These are phyloP conservation scores for Trogon melanurus DNA, from an alignment of 2,113 vertebrate genomes.

Conservation along the genomic window DNA sequence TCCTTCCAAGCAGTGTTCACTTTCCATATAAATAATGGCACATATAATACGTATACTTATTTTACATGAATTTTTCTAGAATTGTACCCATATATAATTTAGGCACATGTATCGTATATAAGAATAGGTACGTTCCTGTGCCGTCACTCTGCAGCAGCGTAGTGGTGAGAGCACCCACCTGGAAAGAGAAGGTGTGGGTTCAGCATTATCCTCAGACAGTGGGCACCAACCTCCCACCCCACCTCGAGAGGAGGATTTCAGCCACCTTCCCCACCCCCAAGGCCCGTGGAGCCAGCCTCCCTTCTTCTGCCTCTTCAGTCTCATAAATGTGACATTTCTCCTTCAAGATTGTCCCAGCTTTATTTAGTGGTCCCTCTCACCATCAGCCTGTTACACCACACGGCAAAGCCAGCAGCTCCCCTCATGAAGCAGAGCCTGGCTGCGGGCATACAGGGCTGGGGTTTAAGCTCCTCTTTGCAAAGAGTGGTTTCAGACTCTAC, in stretches of 20 bases:
- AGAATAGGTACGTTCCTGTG: background rate
- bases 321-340: background rate
- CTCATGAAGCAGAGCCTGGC: background rate
- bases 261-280: background rate
- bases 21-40: background rate
- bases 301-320: background rate
- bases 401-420: background rate
- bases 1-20: background rate
- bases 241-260: fast-evolving
- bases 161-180: background rate
- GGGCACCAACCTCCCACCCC: background rate
- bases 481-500: background rate
- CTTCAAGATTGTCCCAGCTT: background rate
- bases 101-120: background rate
- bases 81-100: too few relatives aligned
- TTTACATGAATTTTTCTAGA: background rate
- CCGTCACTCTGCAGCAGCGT: background rate
- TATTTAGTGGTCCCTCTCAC: background rate
- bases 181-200: background rate
- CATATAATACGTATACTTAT: background rate
- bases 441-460: background rate
- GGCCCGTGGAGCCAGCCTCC: background rate
- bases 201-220: fast-evolving
- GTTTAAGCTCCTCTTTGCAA: background rate
- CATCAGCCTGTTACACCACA: background rate